Base-by-base conservation (phyloP, 2,888 invertebrate genomes). In the Hydraecia micacea region DNA sequence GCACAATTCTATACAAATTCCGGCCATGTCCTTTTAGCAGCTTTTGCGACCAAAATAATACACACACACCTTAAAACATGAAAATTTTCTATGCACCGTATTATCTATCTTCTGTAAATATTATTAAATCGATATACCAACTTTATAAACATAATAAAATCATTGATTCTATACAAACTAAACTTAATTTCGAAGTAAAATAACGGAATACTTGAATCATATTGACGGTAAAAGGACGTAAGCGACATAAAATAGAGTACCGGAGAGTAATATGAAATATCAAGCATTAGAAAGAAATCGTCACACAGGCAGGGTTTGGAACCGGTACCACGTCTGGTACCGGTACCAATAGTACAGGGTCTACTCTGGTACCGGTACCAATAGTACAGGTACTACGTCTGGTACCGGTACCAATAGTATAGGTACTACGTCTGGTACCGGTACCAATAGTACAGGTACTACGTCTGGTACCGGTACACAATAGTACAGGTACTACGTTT, bases 131-230 rank as follows among this genome's bases (percentile, higher is more conserved):
- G 71, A 80, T 83, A 78, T 76, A 86, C 78, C 85, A 86, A 73
- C 67, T 78, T 78, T 78, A 87, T 77, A 80, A 86, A 80, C 80
- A 75, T 87, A 87, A 80, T 88, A 87, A 89, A 86, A 84, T 86
- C 82, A 84, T 87, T 84, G 77, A 84, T 82, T 69, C 80, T 81
- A 86, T 80, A 88, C 81, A 88, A 68, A 49, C 81, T 86, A 85
- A 81, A 77, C 87, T 87, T 88, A 82, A 79, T 76, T 67, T 79
- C 46, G 68, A 80, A 74, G 71, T 83, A 88, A 80, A 79, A 70
- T 86, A 89, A 89, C 88, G 89, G 89, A 89, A 89, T 89, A 89
- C 81, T 87, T 88, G 77, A 74, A 81, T 79, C 66, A 74, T 81
- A 73, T 78, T 25, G 72, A 84, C 84, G 65, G 74, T 66, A 32